These are phyloP conservation scores for Hypena proboscidalis DNA, from an alignment of 2,888 invertebrate species.

Conservation along the genomic window DNA sequence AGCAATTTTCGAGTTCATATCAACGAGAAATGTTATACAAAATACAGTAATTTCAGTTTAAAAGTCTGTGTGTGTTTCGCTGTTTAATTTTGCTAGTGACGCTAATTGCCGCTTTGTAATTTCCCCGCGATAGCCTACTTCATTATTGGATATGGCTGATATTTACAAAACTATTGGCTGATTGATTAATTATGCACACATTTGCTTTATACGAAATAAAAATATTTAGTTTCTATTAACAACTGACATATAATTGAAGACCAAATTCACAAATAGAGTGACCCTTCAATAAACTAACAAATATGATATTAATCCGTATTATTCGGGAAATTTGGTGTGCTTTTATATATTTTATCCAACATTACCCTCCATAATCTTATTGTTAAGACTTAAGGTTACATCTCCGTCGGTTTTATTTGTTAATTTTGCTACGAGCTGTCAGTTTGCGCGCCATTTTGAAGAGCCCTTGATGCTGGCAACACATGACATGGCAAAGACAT, in stretches of 20 bases:
- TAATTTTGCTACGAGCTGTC: slow-evolving; percentile 53
- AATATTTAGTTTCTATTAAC: too few relatives aligned
- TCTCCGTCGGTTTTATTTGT: slow-evolving; percentile 42
- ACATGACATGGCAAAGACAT: slow-evolving; percentile 72
- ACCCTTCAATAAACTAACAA: too few relatives aligned
- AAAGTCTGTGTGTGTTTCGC: slow-evolving; percentile 2
- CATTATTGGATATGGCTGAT: too few relatives aligned
- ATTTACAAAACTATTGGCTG: too few relatives aligned
- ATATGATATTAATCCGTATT: slow-evolving; percentile 30
- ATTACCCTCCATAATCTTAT: slow-evolving; percentile 19
- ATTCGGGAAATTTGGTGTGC: slow-evolving; percentile 23
- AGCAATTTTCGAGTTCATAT: slow-evolving; percentile 39
- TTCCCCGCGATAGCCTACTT: too few relatives aligned
- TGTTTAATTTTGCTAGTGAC: slow-evolving; percentile 1
- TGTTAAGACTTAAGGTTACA: slow-evolving; percentile 26
- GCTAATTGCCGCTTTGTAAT: too few relatives aligned
- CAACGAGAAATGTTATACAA: slow-evolving; percentile 19
- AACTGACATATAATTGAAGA: too few relatives aligned
- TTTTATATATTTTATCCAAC: slow-evolving; percentile 21
- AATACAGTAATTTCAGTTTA: slow-evolving; percentile 22
- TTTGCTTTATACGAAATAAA: too few relatives aligned
- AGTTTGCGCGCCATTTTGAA: slow-evolving; percentile 70
- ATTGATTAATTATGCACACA: too few relatives aligned
- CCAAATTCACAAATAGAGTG: too few relatives aligned
- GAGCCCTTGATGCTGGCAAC: slow-evolving; percentile 73